phyloP scores from a whole-genome alignment of 2,797 vertebrate species.

The Ctenosaura bakeri region DNA sequence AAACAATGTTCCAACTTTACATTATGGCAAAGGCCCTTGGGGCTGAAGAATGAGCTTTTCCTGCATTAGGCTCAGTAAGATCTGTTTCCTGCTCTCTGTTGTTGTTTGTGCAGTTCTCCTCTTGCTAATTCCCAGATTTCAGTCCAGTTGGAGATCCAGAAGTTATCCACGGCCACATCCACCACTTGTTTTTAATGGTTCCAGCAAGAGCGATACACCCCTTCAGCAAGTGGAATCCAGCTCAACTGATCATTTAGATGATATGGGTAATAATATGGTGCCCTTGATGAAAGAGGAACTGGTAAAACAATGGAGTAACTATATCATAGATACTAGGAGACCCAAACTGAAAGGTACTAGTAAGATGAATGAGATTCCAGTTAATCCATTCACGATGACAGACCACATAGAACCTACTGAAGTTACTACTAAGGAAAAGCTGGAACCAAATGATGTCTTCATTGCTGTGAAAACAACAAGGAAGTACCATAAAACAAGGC shows the following conservation, averaged over 20 bases:
- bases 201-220: neutral
- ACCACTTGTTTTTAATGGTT: constrained; percentile 46
- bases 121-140: constrained; percentile 84
- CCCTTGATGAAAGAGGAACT: constrained; percentile 20
- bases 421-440: constrained; percentile 64
- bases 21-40: constrained; percentile 73
- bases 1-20: constrained; percentile 16
- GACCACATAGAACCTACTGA: neutral
- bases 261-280: constrained; percentile 21
- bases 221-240: constrained; percentile 29
- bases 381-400: constrained; percentile 1
- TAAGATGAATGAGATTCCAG: constrained; percentile 1
- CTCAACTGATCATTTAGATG: constrained; percentile 29
- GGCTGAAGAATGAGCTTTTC: constrained; percentile 88
- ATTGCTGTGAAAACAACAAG: constrained; percentile 95
- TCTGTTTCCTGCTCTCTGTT: constrained; percentile 89
- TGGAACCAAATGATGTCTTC: constrained; percentile 90
- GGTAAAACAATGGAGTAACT: constrained; percentile 34
- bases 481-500: constrained; percentile 90
- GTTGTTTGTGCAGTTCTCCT: constrained; percentile 86
- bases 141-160: constrained; percentile 71
- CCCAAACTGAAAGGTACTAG: constrained; percentile 16
- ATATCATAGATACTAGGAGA: constrained; percentile 19
- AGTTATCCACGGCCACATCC: constrained; percentile 79
- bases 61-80: constrained; percentile 82